A percentile compares a stretch with the other conserved stretches of the same genome.
Conservation (phyloP, 2,797 vertebrate genomes). For the Lepilemur ruficaudatus region DNA sequence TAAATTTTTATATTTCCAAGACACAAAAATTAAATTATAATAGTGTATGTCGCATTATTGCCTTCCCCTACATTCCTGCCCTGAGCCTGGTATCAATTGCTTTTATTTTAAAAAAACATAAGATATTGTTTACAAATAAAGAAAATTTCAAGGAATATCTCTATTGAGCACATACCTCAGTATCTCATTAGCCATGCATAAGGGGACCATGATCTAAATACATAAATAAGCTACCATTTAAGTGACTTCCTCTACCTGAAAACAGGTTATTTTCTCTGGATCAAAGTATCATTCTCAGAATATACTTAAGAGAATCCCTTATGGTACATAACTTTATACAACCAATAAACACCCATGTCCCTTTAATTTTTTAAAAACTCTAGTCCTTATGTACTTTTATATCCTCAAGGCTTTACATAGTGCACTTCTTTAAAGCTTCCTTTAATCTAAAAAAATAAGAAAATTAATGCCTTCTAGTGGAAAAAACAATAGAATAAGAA, state of each 20-base stretch:
- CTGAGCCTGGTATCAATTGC: background rate
- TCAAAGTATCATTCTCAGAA: background rate
- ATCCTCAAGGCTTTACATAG: background rate
- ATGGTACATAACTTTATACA: background rate
- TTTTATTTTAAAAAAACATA: background rate
- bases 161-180: background rate
- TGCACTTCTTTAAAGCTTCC: background rate
- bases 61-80: background rate
- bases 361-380: background rate
- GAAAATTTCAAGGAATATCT: background rate
- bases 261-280: background rate
- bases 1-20: background rate
- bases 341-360: background rate
- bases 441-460: background rate
- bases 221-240: background rate
- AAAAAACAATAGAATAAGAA: background rate
- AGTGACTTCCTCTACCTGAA: background rate
- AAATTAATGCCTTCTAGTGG: background rate
- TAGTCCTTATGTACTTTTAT: background rate
- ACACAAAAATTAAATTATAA: background rate
- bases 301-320: background rate
- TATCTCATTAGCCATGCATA: background rate
- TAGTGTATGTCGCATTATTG: background rate
- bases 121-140: background rate
- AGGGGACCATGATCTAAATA: background rate